Percentiles rank a stretch among this genome's conserved stretches.
These are phyloP conservation scores for Megalurothrips usitatus DNA, from an alignment of 2,888 invertebrate species.

Conservation along the genomic window DNA sequence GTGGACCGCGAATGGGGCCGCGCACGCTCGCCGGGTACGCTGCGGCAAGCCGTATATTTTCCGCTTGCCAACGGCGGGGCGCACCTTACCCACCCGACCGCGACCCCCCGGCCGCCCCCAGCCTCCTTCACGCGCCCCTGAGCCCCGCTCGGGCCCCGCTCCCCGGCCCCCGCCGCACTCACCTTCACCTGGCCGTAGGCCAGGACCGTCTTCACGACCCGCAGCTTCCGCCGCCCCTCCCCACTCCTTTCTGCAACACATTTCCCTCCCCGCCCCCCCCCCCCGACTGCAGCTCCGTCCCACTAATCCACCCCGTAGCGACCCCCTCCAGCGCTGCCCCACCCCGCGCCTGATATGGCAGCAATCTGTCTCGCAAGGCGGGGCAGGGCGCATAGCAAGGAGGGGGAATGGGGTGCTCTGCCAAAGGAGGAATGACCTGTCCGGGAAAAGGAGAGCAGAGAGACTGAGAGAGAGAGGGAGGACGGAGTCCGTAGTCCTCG, in stretches of 20 bases:
- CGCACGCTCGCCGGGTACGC: not conserved
- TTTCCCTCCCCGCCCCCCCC: not conserved
- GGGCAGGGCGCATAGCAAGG: not conserved
- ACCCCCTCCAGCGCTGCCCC: not conserved
- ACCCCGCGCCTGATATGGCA: slow-evolving; percentile 10
- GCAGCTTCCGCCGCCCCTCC: not conserved
- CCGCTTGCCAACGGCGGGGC: not conserved
- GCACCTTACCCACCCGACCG: not conserved
- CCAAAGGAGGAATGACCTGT: slow-evolving; percentile 21
- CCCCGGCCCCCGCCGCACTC: not conserved
- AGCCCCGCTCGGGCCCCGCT: not conserved
- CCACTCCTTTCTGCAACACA: not conserved
- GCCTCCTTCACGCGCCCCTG: not conserved
- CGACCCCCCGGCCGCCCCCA: not conserved
- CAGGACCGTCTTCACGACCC: not conserved
- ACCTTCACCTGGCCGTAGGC: slow-evolving; percentile 14
- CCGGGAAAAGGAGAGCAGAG: not conserved
- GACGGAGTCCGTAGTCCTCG: too few species aligned
- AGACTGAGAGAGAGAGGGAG: not conserved
- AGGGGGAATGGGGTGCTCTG: not conserved
- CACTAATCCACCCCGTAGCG: not conserved
- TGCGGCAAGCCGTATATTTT: slow-evolving; percentile 15
- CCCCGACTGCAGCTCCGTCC: not conserved
- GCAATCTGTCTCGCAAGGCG: slow-evolving; percentile 15
- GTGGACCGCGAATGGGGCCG: not conserved